Evolutionary conservation across 2,113 vertebrate genomes (phyloP).

Genomic region (Neotoma lepida): DNA sequence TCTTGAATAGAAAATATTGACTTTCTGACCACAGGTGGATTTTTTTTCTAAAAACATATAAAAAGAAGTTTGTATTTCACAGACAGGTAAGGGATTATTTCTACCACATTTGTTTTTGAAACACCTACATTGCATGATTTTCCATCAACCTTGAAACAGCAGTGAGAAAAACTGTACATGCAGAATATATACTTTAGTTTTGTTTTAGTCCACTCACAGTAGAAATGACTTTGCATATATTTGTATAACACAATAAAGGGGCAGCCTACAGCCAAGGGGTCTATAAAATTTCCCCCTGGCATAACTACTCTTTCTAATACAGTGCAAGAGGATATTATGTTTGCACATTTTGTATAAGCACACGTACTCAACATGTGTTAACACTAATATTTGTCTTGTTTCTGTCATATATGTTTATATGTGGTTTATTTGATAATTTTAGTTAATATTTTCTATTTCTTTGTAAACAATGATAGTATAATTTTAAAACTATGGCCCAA

Average conservation of each 20-base stretch:
- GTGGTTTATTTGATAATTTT: slow-evolving; percentile 64
- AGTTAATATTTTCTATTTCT: slow-evolving; percentile 64
- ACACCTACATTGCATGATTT: slow-evolving; percentile 47
- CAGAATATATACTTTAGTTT: slow-evolving; percentile 46
- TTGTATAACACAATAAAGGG: slow-evolving; percentile 50
- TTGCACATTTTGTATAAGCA: slow-evolving; percentile 23
- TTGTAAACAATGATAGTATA: slow-evolving; percentile 67
- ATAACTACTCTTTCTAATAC: slow-evolving; percentile 43
- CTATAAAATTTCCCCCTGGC: slow-evolving; percentile 49
- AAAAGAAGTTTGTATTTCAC: slow-evolving; percentile 4
- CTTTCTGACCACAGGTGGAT: neutral
- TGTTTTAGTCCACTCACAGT: neutral
- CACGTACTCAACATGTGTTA: slow-evolving; percentile 61
- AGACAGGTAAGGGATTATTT: neutral
- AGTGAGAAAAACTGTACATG: neutral
- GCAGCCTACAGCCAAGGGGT: slow-evolving; percentile 9
- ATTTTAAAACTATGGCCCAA: slow-evolving; percentile 65
- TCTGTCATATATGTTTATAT: slow-evolving; percentile 47
- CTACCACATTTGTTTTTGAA: slow-evolving; percentile 32
- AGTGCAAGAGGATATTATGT: slow-evolving; percentile 36
- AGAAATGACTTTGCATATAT: slow-evolving; percentile 37
- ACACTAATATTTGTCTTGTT: slow-evolving; percentile 69
- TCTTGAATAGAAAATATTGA: neutral
- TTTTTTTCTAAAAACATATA: slow-evolving; percentile 23
- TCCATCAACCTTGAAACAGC: slow-evolving; percentile 24